Evolutionary conservation across 23 tunicate species (phyloP).

Genomic region (Corella eumyota): DNA sequence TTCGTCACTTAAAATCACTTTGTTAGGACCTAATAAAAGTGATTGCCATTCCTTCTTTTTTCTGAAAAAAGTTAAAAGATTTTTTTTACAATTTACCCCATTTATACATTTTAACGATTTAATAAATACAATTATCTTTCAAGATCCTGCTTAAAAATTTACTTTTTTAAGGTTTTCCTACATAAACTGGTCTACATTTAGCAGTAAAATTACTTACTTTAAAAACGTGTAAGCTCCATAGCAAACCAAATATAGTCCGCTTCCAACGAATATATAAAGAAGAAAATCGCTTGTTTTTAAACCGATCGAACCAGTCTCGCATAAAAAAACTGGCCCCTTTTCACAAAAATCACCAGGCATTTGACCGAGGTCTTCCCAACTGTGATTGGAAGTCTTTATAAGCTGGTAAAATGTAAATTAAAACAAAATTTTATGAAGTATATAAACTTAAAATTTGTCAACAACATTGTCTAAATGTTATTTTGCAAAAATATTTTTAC

Average conservation of each 20-base stretch:
- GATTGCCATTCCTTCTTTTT: conserved; percentile 36
- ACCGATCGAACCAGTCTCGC: conserved; percentile 4
- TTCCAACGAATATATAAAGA: conserved; percentile 5
- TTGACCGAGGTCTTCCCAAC: too few species aligned
- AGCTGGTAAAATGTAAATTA: too few species aligned
- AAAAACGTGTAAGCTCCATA: conserved; percentile 7
- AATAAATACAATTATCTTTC: too few species aligned
- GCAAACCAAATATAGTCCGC: conserved; percentile 1
- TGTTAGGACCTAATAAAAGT: conserved; percentile 36
- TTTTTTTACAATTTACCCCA: background rate
- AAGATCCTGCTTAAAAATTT: too few species aligned
- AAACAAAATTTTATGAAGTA: too few species aligned
- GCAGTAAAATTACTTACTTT: conserved; percentile 18
- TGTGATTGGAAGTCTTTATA: too few species aligned
- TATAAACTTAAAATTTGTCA: too few species aligned
- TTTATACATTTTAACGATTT: too few species aligned
- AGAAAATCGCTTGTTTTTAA: conserved; percentile 1
- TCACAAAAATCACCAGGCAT: conserved; percentile 3
- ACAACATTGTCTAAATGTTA: too few species aligned
- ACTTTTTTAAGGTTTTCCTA: too few species aligned
- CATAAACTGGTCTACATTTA: too few species aligned
- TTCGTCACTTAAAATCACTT: conserved; percentile 30
- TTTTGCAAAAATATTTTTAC: too few species aligned
- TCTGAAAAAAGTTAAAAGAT: conserved; percentile 13
- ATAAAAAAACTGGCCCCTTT: background rate